Evolutionary conservation across 53 echinoderm and acorn worm genomes (phyloP), one percentile per base, ranked within the genome.

Genomic region (Actinopyga echinites): DNA sequence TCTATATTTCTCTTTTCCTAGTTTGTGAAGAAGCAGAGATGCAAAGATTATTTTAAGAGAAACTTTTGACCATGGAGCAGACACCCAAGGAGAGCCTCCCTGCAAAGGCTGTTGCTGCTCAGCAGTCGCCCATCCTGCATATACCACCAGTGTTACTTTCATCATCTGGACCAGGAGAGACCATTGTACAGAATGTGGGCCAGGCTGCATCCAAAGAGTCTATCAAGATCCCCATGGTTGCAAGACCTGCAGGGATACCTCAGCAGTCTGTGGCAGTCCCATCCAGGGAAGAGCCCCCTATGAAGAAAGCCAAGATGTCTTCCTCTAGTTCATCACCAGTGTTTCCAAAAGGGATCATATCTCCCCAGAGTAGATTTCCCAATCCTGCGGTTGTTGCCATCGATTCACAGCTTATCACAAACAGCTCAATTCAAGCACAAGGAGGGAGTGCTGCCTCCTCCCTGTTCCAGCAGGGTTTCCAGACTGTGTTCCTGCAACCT

Each of bases 401-500:
- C 5, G 63, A 62, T n/a, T 37, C 59, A 10, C 81, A 80, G 42
- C 36, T 60, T 22, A 80, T 80, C 8, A 22, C 60, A 31, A 45
- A 30, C 21, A 60, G 35, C 20, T 38, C 81, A 13, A 28, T 59
- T 7, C 81, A 80, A 37, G 40, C 63, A 31, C 37, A 36, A 10
- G 60, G 36, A 24, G 22, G 29, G 24, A 38, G 40, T 3, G 31
- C 31, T 26, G 28, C 45, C 21, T 32, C 81, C 34, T 43, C 60
- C 6, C 35, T 80, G 36, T 62, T 61, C 25, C 62, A 60, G 81
- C 81, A 9, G 13, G 62, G 38, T 40, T 62, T 80, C n/a, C 81
- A 80, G 63, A 80, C 81, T 4, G 60, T 80, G 24, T 80, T 80
- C 62, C 63, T 80, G 12, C 81, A 80, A 40, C 81, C 60, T 9